Conservation (phyloP, 92 coral and sea anemone species). For the Phenganax marumi region DNA sequence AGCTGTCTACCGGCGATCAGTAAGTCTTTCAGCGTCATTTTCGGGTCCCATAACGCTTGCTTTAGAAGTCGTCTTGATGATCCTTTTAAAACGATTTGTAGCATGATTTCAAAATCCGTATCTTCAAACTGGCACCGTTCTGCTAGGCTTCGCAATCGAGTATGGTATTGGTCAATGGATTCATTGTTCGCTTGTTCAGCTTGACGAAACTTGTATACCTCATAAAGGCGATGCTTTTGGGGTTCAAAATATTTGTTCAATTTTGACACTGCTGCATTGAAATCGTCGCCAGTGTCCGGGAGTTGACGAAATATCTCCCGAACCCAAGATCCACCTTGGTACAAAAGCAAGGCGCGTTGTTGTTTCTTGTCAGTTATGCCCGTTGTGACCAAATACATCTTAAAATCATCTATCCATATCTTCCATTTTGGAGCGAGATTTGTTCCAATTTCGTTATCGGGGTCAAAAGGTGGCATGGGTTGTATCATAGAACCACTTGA, state of each 20-base stretch:
- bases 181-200: neutral
- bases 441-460: neutral
- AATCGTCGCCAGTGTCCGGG: conserved; percentile 53
- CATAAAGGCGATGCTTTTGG: conserved; percentile 13
- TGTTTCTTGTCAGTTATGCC: conserved; percentile 54
- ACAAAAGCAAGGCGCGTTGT: conserved; percentile 49
- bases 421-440: neutral
- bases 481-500: too few relatives aligned
- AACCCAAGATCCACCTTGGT: conserved; percentile 45
- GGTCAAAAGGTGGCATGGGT: conserved; percentile 1
- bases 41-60: neutral
- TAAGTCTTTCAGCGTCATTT: conserved; percentile 1
- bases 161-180: neutral
- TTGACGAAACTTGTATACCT: conserved; percentile 5
- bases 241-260: conserved; percentile 42
- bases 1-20: too few relatives aligned
- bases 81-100: neutral
- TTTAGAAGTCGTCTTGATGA: neutral
- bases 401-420: too few relatives aligned
- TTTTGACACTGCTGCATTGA: conserved; percentile 46
- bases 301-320: too few relatives aligned
- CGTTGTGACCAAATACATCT: conserved; percentile 41
- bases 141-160: neutral
- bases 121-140: conserved; percentile 3
- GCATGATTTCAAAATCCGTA: conserved; percentile 1